These are phyloP conservation scores for Lamprotornis superbus DNA, from an alignment of 2,113 vertebrate genomes.

Conservation along the genomic window DNA sequence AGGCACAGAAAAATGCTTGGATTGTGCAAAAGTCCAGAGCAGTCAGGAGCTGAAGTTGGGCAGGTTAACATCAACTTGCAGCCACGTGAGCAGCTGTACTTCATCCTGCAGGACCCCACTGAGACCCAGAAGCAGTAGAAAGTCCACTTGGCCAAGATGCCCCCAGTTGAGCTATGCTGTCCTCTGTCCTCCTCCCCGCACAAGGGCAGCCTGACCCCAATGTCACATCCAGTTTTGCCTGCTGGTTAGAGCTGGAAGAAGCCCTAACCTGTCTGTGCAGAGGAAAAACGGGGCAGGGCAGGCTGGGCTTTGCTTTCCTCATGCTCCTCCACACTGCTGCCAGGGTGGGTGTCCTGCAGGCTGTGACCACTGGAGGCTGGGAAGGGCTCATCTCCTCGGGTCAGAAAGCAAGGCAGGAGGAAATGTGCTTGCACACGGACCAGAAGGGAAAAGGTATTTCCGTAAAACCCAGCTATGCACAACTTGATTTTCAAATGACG, in stretches of 20 bases:
- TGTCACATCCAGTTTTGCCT: not conserved
- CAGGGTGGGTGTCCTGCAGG: not conserved
- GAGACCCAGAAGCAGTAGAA: not conserved
- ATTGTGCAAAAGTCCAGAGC: not conserved
- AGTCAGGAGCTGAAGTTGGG: not conserved
- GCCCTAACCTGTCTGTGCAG: not conserved
- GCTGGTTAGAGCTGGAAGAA: not conserved
- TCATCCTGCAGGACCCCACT: not conserved
- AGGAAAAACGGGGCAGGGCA: not conserved
- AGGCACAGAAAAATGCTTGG: not conserved
- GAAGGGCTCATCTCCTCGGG: not conserved
- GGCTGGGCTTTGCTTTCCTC: not conserved
- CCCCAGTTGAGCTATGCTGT: not conserved
- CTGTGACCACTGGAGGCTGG: not conserved
- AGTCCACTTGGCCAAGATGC: not conserved
- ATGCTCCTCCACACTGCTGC: fast-evolving
- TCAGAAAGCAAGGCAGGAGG: not conserved
- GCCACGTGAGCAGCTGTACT: not conserved
- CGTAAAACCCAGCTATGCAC: not conserved
- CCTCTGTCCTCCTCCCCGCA: not conserved
- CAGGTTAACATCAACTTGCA: not conserved
- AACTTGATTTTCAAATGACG: not conserved
- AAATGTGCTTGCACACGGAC: not conserved
- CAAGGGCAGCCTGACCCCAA: not conserved
- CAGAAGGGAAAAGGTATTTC: not conserved